These are phyloP conservation scores for Drosophila picticornis DNA, from an alignment of 2,888 invertebrate genomes.

Conservation along the genomic window DNA sequence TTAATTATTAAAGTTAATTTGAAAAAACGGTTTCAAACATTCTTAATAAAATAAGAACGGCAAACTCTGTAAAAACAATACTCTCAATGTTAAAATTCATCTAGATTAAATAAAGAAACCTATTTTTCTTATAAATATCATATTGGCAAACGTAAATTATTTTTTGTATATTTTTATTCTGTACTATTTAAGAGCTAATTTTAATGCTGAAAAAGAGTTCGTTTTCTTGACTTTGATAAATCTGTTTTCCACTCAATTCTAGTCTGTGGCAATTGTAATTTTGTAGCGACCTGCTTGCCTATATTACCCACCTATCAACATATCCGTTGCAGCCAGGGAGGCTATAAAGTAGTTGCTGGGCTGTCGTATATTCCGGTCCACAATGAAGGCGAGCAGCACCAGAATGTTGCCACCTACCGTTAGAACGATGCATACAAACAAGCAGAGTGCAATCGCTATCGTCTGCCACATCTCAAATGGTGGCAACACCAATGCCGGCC, in stretches of 20 bases:
- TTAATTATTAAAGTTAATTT: background rate
- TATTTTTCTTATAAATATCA: background rate
- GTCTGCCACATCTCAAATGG: constrained; percentile 97
- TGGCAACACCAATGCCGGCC: constrained; percentile 88
- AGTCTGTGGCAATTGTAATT: background rate
- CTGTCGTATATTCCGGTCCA: constrained; percentile 96
- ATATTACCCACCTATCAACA: constrained; percentile 91
- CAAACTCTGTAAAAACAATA: background rate
- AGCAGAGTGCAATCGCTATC: constrained; percentile 93
- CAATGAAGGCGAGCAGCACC: constrained; percentile 96
- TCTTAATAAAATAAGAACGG: background rate
- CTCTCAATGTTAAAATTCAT: background rate
- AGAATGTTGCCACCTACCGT: constrained; percentile 98
- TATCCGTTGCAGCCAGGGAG: constrained; percentile 98
- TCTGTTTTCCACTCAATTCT: background rate
- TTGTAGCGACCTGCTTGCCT: background rate
- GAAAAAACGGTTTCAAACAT: background rate
- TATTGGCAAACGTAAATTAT: background rate
- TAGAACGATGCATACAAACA: constrained; percentile 94
- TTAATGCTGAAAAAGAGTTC: background rate
- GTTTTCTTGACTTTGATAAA: background rate
- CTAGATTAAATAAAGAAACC: background rate
- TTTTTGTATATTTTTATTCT: background rate
- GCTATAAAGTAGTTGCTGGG: constrained; percentile 99
- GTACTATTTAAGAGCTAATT: too few relatives aligned